Conservation (phyloP, 2,888 invertebrate species). For the Drosophila quasianomalipes region DNA sequence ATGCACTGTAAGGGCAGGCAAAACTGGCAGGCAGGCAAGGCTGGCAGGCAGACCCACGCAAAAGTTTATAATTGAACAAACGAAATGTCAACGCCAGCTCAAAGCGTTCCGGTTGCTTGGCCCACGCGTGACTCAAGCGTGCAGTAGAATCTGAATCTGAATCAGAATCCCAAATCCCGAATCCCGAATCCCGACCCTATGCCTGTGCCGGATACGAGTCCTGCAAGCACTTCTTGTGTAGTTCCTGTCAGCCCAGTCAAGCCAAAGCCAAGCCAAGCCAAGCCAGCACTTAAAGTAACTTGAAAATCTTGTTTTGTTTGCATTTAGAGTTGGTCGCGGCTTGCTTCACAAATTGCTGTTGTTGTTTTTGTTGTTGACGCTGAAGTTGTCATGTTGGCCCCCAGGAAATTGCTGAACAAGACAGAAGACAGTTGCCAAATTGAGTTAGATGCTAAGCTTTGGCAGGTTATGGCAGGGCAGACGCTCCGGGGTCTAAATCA, state of each 20-base stretch:
- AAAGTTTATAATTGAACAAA: slow-evolving; percentile 80
- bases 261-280: background rate
- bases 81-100: slow-evolving; percentile 78
- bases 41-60: slow-evolving; percentile 44
- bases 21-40: slow-evolving; percentile 12
- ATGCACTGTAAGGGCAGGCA: background rate
- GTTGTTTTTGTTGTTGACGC: slow-evolving; percentile 19
- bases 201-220: slow-evolving; percentile 1
- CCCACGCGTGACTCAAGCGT: slow-evolving; percentile 50
- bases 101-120: slow-evolving; percentile 51
- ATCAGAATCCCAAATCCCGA: slow-evolving; percentile 13
- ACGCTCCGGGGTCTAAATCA: slow-evolving; percentile 36
- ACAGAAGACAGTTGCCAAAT: slow-evolving; percentile 75
- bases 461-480: slow-evolving; percentile 40
- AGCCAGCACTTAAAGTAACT: slow-evolving; percentile 32
- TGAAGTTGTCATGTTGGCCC: slow-evolving; percentile 38
- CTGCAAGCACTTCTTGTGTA: slow-evolving; percentile 16
- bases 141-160: slow-evolving; percentile 3
- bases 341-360: slow-evolving; percentile 44
- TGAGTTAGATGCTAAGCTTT: slow-evolving; percentile 72
- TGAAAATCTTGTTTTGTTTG: slow-evolving; percentile 60
- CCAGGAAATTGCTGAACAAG: slow-evolving; percentile 58
- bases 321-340: slow-evolving; percentile 57
- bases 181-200: background rate
- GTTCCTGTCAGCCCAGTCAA: background rate